Evolutionary conservation across 2,797 vertebrate genomes (phyloP), one percentile per base, ranked within the genome.

Genomic region (Microctenopoma steveboyesi): DNA sequence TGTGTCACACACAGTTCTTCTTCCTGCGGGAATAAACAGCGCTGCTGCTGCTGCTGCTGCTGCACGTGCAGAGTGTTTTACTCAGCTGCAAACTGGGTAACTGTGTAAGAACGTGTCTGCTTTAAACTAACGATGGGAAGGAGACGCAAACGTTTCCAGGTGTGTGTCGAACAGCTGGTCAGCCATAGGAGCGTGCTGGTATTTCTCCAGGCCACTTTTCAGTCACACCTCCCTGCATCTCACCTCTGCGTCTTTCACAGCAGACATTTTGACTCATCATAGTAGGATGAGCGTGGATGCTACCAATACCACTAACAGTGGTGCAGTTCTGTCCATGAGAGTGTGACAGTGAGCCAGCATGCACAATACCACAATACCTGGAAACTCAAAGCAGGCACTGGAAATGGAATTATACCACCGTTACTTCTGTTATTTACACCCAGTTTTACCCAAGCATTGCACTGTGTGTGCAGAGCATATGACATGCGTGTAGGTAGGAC

Each of bases 371-470:
- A 22, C 22, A 4, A 15, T 16, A 64, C 33, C 13, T 49, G 27
- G 40, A 61, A 47, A 35, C 28, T 35, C 5, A 11, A 47, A 33
- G 72, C 46, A 48, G 42, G 3, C 43, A n/a, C 15, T 18, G 42
- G 4, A 46, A 61, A 60, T 48, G 50, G 57, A 62, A 60, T 33
- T 50, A 48, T 25, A 30, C 54, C 45, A 18, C 62, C 39, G 35
- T 64, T 55, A 7, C 46, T 65, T 64, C 5, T 47, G 64, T 54
- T 57, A 72, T 72, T 55, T 51, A 57, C 55, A 48, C 49, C 30
- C 30, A 6, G 30, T 33, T 33, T 6, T 5, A 6, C 30, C 30
- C 4, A 33, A 33, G 30, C 7, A 33, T 33, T 30, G 42, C 2
- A 16, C 57, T 4, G 15, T 42, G n/a, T 45, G 42, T 45, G 14